Base-by-base conservation (phyloP, 1,140 invertebrate species). In the Drosophila leontia region DNA sequence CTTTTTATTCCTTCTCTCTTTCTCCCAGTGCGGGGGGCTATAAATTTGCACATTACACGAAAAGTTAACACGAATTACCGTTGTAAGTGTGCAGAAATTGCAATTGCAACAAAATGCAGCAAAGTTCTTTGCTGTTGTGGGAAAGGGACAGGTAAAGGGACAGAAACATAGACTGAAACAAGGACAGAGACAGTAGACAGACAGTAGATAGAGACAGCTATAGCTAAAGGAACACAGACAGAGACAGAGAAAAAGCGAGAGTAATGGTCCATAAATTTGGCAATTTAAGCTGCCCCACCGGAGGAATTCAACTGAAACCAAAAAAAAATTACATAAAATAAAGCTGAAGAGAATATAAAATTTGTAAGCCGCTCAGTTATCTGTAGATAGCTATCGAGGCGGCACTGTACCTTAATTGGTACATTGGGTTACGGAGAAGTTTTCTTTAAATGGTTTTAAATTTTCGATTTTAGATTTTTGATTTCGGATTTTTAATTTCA, bases 41-140 rank as follows among this genome's bases (percentile, higher is more conserved):
- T 71, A 82, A 65, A 82, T 81, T 81, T 80, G 57, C 58, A 81
- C 78, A 82, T 77, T 82, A 80, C 74, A 77, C 67, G 58, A 77
- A 77, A 81, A 77, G 78, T 81, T 81, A 82, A 72, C 79, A 74
- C 57, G 78, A 80, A 80, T 82, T 84, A 80, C 78, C 47, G 62
- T 63, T 77, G 74, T 87, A 87, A 87, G 79, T 85, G 78, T 60
- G 71, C 75, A 67, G 63, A 82, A 82, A 87, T 70, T 72, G 71
- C 83, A 77, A 69, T 69, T 69, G 67, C 63, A 70, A 70, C 62
- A 69, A 70, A 70, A 45, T 68, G 67, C 47, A 44, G 67, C 62
- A 35, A 51, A 17, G n/a, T 50, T 39, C 12, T 15, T 4, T 39
- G 3, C 8, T 15, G 13, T 26, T n/a, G 53, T 23, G 35, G 13